These are phyloP conservation scores for Drosophila teissieri DNA, from an alignment of 1,140 invertebrate genomes.

Conservation along the genomic window DNA sequence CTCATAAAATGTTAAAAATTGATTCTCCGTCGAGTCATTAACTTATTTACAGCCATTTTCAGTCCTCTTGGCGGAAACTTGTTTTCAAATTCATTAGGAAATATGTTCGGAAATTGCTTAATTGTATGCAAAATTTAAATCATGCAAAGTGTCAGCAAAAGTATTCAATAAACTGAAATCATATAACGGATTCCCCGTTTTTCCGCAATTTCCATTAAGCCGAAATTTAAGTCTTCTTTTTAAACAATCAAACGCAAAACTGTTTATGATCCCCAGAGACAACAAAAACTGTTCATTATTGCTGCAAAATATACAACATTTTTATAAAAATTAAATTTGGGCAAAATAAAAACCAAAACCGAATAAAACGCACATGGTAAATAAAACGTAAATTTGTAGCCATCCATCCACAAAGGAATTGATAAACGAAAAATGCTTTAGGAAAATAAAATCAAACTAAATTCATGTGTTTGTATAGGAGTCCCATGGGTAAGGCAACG, in stretches of 20 bases:
- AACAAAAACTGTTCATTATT: conserved; percentile 7
- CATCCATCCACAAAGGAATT: conserved; percentile 52
- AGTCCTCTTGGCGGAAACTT: not conserved
- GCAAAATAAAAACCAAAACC: conserved; percentile 3
- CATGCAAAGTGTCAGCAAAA: not conserved
- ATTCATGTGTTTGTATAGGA: conserved; percentile 35
- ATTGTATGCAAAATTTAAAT: conserved; percentile 51
- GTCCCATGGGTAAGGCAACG: conserved; percentile 18
- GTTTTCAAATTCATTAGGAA: conserved; percentile 19
- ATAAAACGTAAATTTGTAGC: conserved; percentile 44
- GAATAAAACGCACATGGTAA: conserved; percentile 36
- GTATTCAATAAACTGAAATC: conserved; percentile 12
- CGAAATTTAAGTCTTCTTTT: conserved; percentile 11
- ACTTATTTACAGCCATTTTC: conserved; percentile 53
- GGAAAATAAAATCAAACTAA: conserved; percentile 55
- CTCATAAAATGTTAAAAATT: conserved; percentile 74
- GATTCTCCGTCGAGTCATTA: conserved; percentile 79
- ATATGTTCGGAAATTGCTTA: conserved; percentile 37
- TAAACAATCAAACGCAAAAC: conserved; percentile 13
- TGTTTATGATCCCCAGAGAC: conserved; percentile 34
- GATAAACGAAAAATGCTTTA: conserved; percentile 53
- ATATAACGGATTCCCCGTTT: conserved; percentile 13
- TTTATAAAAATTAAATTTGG: conserved; percentile 28
- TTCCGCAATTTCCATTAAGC: conserved; percentile 1
- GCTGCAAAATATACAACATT: conserved; percentile 10